Base-by-base conservation (phyloP, 2,113 vertebrate species). In the Syngnathus typhle region DNA sequence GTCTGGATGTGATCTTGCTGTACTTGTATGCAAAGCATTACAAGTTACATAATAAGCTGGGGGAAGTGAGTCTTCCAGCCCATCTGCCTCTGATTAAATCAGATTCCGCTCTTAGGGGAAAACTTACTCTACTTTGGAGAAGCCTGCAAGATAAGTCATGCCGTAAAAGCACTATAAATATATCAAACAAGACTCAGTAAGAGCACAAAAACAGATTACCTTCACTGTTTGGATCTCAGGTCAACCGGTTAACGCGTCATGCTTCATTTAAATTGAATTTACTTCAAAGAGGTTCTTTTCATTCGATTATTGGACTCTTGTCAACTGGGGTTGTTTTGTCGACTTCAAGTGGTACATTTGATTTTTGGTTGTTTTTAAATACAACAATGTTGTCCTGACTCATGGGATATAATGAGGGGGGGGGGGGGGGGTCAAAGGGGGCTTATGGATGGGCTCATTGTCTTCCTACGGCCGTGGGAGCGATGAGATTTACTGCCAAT, bases 1-100 rank as follows among this genome's bases (percentile, higher is more conserved):
- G 75, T 47, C 21, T 11, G 23, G 55, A 39, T 56, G 18, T 39
- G 32, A 37, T 59, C 52, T 27, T 23, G 11, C 18, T 39, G 37
- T 39, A 12, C 8, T 36, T 12, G 12, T 62, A n/a, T 56, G 58
- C 60, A 51, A 18, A 73, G 79, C 61, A 74, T 77, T 72, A 76
- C 60, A 41, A 47, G 73, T 86, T 89, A 86, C 61, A 15, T 71
- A 85, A 87, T 67, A 39, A 38, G 19, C 44, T 62, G 12, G 7
- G 59, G 60, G 61, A 66, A 64, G 52, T 38, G 69, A 75, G 74
- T 70, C 69, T 59, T 61, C 23, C 37, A 58, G 16, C 63, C 74
- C 78, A 84, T 79, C 84, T 84, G 82, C 46, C 54, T 51, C 1
- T 43, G 78, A 84, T 81, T 77, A 79, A 81, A 78, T 67, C 62